Percentiles rank a stretch among this genome's conserved stretches.
These are phyloP conservation scores for Trissoscelio sp. DNA, from an alignment of 2,888 invertebrate species.

Conservation along the genomic window DNA sequence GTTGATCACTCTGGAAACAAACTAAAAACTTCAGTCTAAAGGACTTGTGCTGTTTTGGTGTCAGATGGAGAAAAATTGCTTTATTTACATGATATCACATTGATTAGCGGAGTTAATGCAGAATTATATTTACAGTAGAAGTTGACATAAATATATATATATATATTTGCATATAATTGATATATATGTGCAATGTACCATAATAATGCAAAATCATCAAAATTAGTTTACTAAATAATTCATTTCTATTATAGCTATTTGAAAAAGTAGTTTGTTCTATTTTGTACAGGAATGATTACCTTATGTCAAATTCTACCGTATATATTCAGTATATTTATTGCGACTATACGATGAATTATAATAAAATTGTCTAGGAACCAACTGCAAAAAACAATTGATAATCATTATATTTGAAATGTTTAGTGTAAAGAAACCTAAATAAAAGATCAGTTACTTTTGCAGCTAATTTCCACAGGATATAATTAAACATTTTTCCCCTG, in stretches of 20 bases:
- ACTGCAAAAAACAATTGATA: not conserved
- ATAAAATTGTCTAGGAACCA: not conserved
- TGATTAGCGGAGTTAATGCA: constrained; percentile 14
- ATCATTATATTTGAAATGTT: not conserved
- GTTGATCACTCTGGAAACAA: not conserved
- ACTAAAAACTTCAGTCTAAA: constrained; percentile 16
- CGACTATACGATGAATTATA: not conserved
- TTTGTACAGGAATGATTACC: too few species aligned
- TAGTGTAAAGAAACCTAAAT: not conserved
- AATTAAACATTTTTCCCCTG: not conserved
- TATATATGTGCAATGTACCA: too few species aligned
- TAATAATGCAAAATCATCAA: too few species aligned
- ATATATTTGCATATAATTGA: too few species aligned
- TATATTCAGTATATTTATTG: constrained; percentile 5
- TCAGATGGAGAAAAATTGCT: constrained; percentile 7
- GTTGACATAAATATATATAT: too few species aligned
- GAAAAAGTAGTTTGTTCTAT: too few species aligned
- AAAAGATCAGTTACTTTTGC: constrained; percentile 5
- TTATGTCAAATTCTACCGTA: too few species aligned
- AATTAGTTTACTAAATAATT: too few species aligned
- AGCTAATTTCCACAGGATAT: not conserved
- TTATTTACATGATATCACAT: constrained; percentile 50
- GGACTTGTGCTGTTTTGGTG: constrained; percentile 25
- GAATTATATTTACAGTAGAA: too few species aligned
- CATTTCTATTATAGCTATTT: too few species aligned